phyloP scores from a whole-genome alignment of 2,113 vertebrate genomes.

The Cheirogaleus medius region DNA sequence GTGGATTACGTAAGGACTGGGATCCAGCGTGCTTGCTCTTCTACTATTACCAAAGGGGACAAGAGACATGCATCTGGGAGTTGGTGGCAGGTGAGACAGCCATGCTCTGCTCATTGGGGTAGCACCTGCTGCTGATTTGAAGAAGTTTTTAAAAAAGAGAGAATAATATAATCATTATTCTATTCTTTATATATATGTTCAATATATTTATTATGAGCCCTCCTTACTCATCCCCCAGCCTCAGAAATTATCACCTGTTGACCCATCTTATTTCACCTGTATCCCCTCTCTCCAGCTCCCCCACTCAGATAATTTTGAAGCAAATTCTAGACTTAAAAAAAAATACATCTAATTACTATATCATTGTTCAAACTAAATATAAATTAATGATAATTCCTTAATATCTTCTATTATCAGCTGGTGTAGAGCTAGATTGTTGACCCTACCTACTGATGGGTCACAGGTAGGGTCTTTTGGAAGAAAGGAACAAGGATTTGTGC shows the following conservation, averaged over 20 bases:
- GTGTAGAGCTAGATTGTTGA: neutral
- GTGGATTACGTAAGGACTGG: neutral
- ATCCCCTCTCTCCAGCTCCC: neutral
- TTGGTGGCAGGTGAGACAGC: neutral
- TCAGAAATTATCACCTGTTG: neutral
- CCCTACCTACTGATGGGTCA: neutral
- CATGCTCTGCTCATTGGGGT: neutral
- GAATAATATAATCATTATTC: neutral
- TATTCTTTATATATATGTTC: neutral
- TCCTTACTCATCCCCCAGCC: neutral
- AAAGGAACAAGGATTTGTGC: neutral
- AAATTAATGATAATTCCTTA: neutral
- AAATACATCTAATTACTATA: neutral
- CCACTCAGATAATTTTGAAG: neutral
- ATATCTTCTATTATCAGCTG: neutral
- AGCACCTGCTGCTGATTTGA: neutral
- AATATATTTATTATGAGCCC: neutral
- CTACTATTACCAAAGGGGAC: neutral
- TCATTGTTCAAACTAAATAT: neutral
- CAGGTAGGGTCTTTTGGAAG: neutral
- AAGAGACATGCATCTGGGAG: neutral
- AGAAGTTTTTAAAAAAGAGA: neutral
- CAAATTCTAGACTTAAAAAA: neutral
- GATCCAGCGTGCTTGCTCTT: neutral
- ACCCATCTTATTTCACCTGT: neutral